Evolutionary conservation across 2,888 invertebrate species (phyloP).

Genomic region (Drosophila borealis): DNA sequence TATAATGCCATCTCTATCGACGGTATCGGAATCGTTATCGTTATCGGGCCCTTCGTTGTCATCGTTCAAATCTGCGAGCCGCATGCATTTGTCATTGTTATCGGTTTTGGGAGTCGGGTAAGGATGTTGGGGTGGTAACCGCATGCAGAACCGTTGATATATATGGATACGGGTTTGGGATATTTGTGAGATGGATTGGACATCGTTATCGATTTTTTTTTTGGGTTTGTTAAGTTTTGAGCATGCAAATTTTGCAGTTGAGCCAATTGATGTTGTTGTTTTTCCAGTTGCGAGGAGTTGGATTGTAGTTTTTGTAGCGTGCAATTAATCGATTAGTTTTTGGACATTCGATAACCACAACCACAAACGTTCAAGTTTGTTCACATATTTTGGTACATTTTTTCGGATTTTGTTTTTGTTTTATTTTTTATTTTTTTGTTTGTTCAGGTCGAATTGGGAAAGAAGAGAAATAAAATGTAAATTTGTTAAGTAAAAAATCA

Average conservation of each 20-base stretch:
- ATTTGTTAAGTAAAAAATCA: constrained; percentile 64
- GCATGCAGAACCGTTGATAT: constrained; percentile 61
- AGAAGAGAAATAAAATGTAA: constrained; percentile 70
- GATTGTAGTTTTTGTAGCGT: constrained; percentile 55
- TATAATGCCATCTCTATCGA: constrained; percentile 72
- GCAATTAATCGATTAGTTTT: constrained; percentile 77
- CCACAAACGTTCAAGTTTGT: constrained; percentile 62
- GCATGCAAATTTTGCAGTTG: constrained; percentile 57
- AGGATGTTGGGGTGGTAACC: constrained; percentile 7
- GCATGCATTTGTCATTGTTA: constrained; percentile 40
- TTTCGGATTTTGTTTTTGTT: constrained; percentile 26
- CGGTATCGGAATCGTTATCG: constrained; percentile 43
- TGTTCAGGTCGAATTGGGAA: constrained; percentile 42
- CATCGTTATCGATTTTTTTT: constrained; percentile 4
- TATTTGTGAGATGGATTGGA: constrained; percentile 4
- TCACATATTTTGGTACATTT: constrained; percentile 31
- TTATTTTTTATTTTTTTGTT: constrained; percentile 28
- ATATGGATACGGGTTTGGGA: constrained; percentile 1
- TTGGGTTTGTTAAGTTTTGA: constrained; percentile 13
- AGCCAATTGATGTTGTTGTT: constrained; percentile 58
- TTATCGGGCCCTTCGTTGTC: constrained; percentile 12
- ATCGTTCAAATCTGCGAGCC: constrained; percentile 35
- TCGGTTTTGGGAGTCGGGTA: constrained; percentile 3
- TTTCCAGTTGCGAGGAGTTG: constrained; percentile 36
- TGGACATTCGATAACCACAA: constrained; percentile 76